Evolutionary conservation across 2,888 invertebrate genomes (phyloP), one percentile per base, ranked within the genome.

Genomic region (Trilocha varians): DNA sequence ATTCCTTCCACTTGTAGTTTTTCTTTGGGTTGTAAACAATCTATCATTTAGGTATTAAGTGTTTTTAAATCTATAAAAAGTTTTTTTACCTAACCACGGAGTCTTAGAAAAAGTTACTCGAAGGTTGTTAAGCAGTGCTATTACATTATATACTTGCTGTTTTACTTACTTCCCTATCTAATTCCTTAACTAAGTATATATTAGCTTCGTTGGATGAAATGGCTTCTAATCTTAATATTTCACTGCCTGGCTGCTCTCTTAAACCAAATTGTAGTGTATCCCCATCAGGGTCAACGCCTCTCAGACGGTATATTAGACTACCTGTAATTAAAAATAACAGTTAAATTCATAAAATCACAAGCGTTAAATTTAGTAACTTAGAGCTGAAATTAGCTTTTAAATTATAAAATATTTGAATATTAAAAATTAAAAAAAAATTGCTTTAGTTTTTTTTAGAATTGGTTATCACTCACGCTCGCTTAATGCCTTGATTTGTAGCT

Each of bases 221-320:
- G 78, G 91, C 93, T 86, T 95, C 93, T 61, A 97, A 91, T 70
- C 91, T 89, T 69, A 97, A 90, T 52, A 96, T 90, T 73, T 95
- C 93, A 76, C 93, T 93, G 60, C 93, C 94, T 38, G 91, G 88
- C 57, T 94, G 92, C 52, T 93, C 91, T 63, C 91, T 88, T 47
- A 96, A 89, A 40, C 95, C 96, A 75, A 97, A 97, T 55, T 88
- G 89, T 52, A 97, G 78, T 42, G 88, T 82, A 82, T 97, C 96
- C 47, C 93, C 94, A 66, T 97, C 97, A 17, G 93, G 92, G 86
- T 97, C 97, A 55, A 89, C 88, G 55, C 93, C 97, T 64, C 90
- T 88, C 47, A 97, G 87, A 48, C 91, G 90, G 86, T 95, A 94
- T 68, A 97, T 93, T 56, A 93, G 79, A 54, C 91, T 92, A 59